Evolutionary conservation across 1,140 invertebrate species (phyloP).

Genomic region (Alviniconcha marisindica): DNA sequence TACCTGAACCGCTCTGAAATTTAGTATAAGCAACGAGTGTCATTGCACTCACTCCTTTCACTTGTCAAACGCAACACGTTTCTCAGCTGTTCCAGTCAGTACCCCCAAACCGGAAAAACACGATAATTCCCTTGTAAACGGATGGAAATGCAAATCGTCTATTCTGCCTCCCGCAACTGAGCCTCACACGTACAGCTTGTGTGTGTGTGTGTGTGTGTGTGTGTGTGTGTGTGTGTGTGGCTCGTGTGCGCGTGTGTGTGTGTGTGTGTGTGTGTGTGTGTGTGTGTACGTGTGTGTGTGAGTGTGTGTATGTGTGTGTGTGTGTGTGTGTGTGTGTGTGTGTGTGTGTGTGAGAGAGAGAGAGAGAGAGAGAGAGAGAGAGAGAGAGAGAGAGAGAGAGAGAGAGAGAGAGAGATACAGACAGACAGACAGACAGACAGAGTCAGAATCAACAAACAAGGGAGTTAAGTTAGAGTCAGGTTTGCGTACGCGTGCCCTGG

Average conservation of each 20-base stretch:
- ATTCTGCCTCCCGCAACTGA: too few species aligned
- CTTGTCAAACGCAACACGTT: too few species aligned
- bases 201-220: too few species aligned
- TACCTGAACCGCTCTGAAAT: too few species aligned
- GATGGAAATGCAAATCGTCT: too few species aligned
- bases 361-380: background rate
- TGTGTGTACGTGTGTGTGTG: background rate
- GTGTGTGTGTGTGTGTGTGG: too few species aligned
- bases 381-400: background rate
- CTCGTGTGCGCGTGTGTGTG: background rate
- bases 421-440: background rate
- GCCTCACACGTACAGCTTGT: too few species aligned
- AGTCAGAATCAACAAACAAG: background rate
- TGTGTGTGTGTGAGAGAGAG: conserved; percentile 25
- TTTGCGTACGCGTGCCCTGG: background rate
- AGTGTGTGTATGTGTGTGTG: conserved; percentile 4
- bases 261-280: background rate
- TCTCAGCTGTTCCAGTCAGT: too few species aligned
- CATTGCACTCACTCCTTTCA: too few species aligned
- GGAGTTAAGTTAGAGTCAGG: background rate
- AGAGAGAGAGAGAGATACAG: background rate
- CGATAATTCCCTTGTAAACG: too few species aligned
- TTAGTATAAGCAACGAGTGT: too few species aligned
- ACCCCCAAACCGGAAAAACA: too few species aligned
- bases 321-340: conserved; percentile 25